These are phyloP conservation scores for Procavia capensis DNA, from an alignment of 2,113 vertebrate species.

Conservation along the genomic window DNA sequence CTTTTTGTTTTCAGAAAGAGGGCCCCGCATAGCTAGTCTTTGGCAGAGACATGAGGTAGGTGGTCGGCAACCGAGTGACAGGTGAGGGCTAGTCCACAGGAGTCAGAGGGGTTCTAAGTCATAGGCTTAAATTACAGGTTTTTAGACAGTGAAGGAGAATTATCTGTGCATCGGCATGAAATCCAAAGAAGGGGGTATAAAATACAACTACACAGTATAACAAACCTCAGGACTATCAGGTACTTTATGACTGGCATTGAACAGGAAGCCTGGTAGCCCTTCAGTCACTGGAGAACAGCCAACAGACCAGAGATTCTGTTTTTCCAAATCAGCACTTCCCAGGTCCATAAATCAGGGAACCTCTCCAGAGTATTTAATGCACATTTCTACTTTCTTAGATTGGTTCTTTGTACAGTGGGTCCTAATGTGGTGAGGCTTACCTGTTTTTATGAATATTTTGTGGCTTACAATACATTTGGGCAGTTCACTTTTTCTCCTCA, in stretches of 20 bases:
- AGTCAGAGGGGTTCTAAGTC: neutral
- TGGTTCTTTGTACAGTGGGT: neutral
- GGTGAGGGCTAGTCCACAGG: neutral
- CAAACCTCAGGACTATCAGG: neutral
- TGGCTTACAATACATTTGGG: neutral
- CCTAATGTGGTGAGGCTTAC: neutral
- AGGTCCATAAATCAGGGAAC: constrained; percentile 55
- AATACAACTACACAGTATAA: neutral
- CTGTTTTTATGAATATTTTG: constrained; percentile 19
- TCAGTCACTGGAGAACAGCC: constrained; percentile 39
- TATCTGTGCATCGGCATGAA: neutral
- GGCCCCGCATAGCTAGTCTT: neutral
- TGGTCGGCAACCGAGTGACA: neutral
- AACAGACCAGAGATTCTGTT: constrained; percentile 16
- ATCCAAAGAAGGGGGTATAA: neutral
- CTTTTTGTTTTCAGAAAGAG: constrained; percentile 46
- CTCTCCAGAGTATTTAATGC: neutral
- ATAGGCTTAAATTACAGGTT: neutral
- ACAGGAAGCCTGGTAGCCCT: constrained; percentile 36
- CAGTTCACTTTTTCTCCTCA: constrained; percentile 1
- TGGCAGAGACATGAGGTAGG: neutral
- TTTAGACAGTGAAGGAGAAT: neutral
- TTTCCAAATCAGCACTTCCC: constrained; percentile 56
- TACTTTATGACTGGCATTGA: neutral
- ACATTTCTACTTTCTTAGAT: constrained; percentile 4